A percentile compares a stretch with the other conserved stretches of the same genome.
Evolutionary conservation across 1,140 invertebrate genomes (phyloP).

Genomic region (Pseudomyrmex sp.): DNA sequence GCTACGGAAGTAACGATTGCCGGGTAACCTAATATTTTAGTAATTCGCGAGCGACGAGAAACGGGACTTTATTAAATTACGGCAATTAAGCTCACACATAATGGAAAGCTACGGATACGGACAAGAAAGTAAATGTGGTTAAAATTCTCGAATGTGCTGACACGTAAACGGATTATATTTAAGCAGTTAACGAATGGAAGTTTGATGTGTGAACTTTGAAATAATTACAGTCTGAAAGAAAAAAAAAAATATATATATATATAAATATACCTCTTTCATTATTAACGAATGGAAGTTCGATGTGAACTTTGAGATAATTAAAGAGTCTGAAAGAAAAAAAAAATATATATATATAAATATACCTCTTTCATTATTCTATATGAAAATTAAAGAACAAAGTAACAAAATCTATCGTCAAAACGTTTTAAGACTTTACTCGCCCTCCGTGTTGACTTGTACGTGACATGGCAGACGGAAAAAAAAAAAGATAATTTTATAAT

Average conservation of each 20-base stretch:
- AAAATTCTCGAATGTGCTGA: slow-evolving; percentile 31
- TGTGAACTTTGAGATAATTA: too few species aligned
- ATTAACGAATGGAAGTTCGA: slow-evolving; percentile 23
- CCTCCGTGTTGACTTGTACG: too few species aligned
- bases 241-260: too few species aligned
- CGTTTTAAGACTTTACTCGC: too few species aligned
- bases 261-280: not conserved
- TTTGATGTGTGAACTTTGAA: not conserved
- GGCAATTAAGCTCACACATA: slow-evolving; percentile 31
- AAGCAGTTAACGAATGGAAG: slow-evolving; percentile 20
- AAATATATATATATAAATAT: too few species aligned
- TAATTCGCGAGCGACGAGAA: slow-evolving; percentile 6
- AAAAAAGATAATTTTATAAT: slow-evolving; percentile 1
- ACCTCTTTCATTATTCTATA: not conserved
- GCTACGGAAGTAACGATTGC: slow-evolving; percentile 16
- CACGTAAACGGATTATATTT: slow-evolving; percentile 1
- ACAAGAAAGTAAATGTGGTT: slow-evolving; percentile 35
- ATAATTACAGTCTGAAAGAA: too few species aligned
- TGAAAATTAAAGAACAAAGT: not conserved
- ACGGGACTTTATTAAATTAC: slow-evolving; percentile 48
- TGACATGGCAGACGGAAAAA: not conserved
- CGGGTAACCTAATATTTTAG: slow-evolving; percentile 29
- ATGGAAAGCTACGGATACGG: slow-evolving; percentile 41
- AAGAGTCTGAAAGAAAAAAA: too few species aligned
- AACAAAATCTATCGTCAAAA: not conserved